Conservation (phyloP, 2,888 invertebrate genomes). For the Xiphydria camelus region DNA sequence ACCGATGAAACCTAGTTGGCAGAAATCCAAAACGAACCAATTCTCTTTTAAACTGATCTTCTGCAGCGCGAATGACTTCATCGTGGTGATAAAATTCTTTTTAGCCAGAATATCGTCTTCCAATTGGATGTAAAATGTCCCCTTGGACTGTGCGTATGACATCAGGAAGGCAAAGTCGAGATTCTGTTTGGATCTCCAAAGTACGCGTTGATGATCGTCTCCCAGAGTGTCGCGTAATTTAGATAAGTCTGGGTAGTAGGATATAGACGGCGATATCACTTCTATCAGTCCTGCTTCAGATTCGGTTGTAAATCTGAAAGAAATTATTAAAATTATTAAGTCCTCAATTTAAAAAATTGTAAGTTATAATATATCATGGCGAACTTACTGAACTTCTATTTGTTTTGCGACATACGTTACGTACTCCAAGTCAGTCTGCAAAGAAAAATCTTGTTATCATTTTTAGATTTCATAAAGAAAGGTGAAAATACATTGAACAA, state of each 20-base stretch:
- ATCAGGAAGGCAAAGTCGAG: conserved; percentile 91
- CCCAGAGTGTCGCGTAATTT: conserved; percentile 78
- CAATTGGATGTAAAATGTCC: conserved; percentile 87
- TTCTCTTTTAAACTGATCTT: conserved; percentile 74
- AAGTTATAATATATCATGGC: neutral
- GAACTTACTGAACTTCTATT: conserved; percentile 73
- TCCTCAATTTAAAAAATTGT: neutral
- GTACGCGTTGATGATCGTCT: conserved; percentile 80
- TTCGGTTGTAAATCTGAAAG: conserved; percentile 71
- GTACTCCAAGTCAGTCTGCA: conserved; percentile 74
- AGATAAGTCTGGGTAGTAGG: conserved; percentile 87
- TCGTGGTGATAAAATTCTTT: conserved; percentile 78
- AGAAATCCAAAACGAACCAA: conserved; percentile 94
- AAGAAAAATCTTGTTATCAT: conserved; percentile 37
- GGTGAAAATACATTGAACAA: conserved; percentile 4
- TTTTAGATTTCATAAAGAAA: neutral
- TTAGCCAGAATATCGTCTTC: conserved; percentile 94
- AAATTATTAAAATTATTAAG: neutral
- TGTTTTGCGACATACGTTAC: conserved; percentile 75
- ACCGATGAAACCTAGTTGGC: conserved; percentile 93
- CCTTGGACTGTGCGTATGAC: conserved; percentile 88
- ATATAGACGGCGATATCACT: conserved; percentile 80
- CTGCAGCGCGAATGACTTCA: conserved; percentile 81
- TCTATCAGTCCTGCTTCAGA: conserved; percentile 83
- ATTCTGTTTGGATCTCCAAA: conserved; percentile 95